Conservation (phyloP, 2,888 invertebrate species). For the Oasisia sp. region DNA sequence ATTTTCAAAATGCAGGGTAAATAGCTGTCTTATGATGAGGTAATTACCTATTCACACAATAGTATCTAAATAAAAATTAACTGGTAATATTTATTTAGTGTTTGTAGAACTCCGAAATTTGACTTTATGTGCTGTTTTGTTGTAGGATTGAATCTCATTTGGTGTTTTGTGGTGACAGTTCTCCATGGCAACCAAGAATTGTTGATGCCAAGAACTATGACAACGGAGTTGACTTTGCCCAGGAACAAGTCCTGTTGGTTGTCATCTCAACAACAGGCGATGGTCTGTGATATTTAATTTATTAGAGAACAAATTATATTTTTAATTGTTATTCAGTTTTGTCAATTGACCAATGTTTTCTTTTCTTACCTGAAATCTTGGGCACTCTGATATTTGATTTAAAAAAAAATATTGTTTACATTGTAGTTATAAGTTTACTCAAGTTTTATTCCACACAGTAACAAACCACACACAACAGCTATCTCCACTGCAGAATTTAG, state of each 20-base stretch:
- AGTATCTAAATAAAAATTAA: too few species aligned
- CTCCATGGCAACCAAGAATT: conserved; percentile 48
- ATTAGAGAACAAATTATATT: background rate
- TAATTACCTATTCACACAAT: too few species aligned
- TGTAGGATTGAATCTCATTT: conserved; percentile 8
- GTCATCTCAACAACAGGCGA: conserved; percentile 54
- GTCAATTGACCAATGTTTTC: background rate
- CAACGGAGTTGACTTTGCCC: conserved; percentile 37
- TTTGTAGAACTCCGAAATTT: background rate
- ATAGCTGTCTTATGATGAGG: too few species aligned
- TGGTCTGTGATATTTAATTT: conserved; percentile 40
- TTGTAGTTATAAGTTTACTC: too few species aligned
- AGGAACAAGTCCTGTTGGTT: conserved; percentile 46
- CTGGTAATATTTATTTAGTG: conserved; percentile 12
- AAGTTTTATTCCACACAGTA: too few species aligned
- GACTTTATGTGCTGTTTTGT: conserved; percentile 22
- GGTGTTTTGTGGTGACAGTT: conserved; percentile 21
- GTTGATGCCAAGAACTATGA: conserved; percentile 46
- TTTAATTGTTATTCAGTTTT: background rate
- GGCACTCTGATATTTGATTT: too few species aligned
- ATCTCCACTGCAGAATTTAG: too few species aligned
- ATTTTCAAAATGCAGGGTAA: too few species aligned
- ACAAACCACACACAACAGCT: too few species aligned
- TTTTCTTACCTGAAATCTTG: background rate
- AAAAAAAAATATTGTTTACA: too few species aligned